Percentiles rank a stretch among this genome's conserved stretches.
These are phyloP conservation scores for Laticauda colubrina DNA, from an alignment of 2,113 vertebrate genomes.

Conservation along the genomic window DNA sequence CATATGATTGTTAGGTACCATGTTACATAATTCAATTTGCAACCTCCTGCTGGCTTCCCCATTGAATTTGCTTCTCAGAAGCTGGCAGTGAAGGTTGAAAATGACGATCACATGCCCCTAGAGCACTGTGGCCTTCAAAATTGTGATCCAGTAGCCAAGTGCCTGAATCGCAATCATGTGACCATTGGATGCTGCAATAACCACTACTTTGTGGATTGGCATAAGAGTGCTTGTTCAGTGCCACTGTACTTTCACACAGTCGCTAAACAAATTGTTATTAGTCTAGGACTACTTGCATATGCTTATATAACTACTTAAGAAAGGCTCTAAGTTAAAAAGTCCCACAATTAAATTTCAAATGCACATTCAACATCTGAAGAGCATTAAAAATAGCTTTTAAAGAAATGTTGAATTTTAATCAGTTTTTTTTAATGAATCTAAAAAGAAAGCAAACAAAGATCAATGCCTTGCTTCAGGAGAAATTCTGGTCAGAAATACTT, in stretches of 20 bases:
- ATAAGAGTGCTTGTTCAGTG: not conserved
- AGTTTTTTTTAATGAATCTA: not conserved
- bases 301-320: not conserved
- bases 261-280: not conserved
- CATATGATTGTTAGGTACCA: not conserved
- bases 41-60: not conserved
- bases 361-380: not conserved
- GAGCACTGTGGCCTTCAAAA: not conserved
- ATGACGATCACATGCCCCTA: not conserved
- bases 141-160: not conserved
- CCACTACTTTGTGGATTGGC: not conserved
- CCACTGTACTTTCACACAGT: not conserved
- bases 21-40: not conserved
- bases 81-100: not conserved
- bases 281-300: not conserved
- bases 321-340: not conserved
- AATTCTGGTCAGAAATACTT: slow-evolving; percentile 30
- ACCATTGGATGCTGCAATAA: not conserved
- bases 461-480: not conserved
- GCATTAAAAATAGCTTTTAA: not conserved
- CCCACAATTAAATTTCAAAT: slow-evolving; percentile 7
- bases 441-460: not conserved
- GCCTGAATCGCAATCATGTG: not conserved
- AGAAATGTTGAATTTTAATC: not conserved
- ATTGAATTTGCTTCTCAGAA: not conserved